These are phyloP conservation scores for Pandemis heparana DNA, from an alignment of 2,888 invertebrate genomes.

Conservation along the genomic window DNA sequence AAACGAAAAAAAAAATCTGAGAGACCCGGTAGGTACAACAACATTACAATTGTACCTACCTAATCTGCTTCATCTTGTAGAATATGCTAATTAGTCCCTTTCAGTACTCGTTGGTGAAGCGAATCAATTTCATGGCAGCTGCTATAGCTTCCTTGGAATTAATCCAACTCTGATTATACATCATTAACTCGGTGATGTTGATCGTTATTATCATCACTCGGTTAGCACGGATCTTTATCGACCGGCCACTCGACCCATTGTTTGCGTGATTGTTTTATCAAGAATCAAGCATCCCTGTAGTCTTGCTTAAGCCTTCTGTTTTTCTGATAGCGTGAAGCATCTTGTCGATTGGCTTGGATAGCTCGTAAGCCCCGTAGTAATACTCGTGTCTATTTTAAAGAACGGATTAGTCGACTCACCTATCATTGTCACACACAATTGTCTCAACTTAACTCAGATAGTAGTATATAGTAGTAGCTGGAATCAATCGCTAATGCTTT, in stretches of 20 bases:
- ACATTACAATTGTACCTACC: no score
- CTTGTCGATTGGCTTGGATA: not conserved
- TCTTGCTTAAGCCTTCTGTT: not conserved
- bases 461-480: no score
- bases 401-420: no score
- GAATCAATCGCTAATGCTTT: no score
- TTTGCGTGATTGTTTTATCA: conserved; percentile 12
- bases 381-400: not conserved
- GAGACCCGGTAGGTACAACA: no score
- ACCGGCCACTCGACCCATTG: not conserved
- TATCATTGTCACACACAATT: no score
- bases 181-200: not conserved
- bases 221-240: conserved; percentile 1
- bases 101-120: not conserved
- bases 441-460: no score
- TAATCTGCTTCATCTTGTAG: not conserved
- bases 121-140: conserved; percentile 20
- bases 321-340: not conserved
- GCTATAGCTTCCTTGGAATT: conserved; percentile 13
- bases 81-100: not conserved
- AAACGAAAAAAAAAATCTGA: no score
- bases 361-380: not conserved
- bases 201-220: conserved; percentile 8
- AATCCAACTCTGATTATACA: conserved; percentile 22
- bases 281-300: not conserved